Conservation (phyloP, 2,113 vertebrate genomes). For the Eudorcas thomsonii region DNA sequence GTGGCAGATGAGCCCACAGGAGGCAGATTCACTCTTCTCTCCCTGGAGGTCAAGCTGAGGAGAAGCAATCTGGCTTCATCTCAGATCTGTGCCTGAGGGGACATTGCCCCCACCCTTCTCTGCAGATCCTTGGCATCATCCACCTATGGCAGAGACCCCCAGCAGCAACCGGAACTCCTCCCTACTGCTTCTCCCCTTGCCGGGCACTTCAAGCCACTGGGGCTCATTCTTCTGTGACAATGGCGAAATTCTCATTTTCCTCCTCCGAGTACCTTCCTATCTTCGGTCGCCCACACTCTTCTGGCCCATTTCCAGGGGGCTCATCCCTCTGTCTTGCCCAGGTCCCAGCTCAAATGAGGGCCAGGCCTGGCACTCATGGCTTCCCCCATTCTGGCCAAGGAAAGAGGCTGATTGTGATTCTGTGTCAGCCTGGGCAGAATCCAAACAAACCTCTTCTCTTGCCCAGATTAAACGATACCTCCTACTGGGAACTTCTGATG, state of each 20-base stretch:
- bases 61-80: slow-evolving; percentile 7
- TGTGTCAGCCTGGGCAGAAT: background rate
- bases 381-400: background rate
- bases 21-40: background rate
- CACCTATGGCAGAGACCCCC: background rate
- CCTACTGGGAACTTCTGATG: background rate
- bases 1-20: background rate
- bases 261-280: background rate
- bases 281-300: background rate
- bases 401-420: background rate
- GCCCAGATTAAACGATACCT: background rate
- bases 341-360: background rate
- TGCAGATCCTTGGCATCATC: background rate
- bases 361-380: background rate
- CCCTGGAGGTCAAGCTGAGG: background rate
- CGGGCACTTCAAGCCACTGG: background rate
- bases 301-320: background rate
- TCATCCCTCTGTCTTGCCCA: background rate
- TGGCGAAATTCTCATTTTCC: background rate
- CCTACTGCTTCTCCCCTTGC: background rate
- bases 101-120: background rate
- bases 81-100: background rate
- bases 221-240: background rate
- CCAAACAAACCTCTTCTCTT: slow-evolving; percentile 9
- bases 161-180: background rate